Evolutionary conservation across 1,140 invertebrate species (phyloP).

Genomic region (Acromyrmex heyeri): DNA sequence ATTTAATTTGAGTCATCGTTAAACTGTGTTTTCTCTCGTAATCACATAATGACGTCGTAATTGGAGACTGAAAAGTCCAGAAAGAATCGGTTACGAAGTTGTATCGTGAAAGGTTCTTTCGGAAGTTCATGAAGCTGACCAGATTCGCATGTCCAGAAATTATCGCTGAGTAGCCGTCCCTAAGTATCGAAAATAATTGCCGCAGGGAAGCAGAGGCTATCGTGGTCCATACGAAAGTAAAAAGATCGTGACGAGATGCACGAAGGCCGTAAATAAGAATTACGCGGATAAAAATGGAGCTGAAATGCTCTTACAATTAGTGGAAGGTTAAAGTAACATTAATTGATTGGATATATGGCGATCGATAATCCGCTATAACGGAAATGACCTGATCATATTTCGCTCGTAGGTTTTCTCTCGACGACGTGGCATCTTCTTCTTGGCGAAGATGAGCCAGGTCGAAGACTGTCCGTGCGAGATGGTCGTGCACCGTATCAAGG

Average conservation of each 20-base stretch:
- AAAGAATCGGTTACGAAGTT: slow-evolving; percentile 7
- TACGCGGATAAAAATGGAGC: neutral
- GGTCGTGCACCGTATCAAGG: slow-evolving; percentile 71
- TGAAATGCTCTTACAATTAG: neutral
- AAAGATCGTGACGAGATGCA: neutral
- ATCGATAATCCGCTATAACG: slow-evolving; percentile 29
- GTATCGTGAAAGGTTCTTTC: slow-evolving; percentile 15
- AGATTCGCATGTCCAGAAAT: slow-evolving; percentile 25
- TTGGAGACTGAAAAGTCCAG: slow-evolving; percentile 7
- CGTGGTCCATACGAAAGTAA: neutral
- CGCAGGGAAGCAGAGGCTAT: slow-evolving; percentile 2
- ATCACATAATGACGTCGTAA: slow-evolving; percentile 23
- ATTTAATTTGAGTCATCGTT: slow-evolving; percentile 24
- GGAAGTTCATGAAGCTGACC: neutral
- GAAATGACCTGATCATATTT: slow-evolving; percentile 23
- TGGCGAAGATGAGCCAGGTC: slow-evolving; percentile 33
- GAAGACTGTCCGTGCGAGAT: slow-evolving; percentile 72
- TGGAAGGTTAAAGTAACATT: neutral
- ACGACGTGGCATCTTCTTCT: neutral
- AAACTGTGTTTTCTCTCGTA: slow-evolving; percentile 39
- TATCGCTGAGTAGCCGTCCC: neutral
- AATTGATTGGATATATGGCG: slow-evolving; percentile 25
- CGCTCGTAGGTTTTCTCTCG: slow-evolving; percentile 33
- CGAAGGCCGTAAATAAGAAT: neutral
- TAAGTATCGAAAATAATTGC: slow-evolving; percentile 38